These are phyloP conservation scores for Dipodomys spectabilis DNA, from an alignment of 2,113 vertebrate genomes.

Conservation along the genomic window DNA sequence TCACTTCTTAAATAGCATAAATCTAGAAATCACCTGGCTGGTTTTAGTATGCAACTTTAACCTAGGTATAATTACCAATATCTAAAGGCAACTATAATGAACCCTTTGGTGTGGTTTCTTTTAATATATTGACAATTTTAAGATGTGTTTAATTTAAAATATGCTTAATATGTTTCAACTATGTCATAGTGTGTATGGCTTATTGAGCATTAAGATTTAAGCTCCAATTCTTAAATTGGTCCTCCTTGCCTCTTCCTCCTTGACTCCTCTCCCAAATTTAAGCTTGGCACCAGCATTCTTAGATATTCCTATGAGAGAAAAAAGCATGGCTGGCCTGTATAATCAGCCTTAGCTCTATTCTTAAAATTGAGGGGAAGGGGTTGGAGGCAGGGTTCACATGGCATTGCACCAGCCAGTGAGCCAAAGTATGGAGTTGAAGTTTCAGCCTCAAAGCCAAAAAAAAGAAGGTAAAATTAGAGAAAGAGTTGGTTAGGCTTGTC, in stretches of 20 bases:
- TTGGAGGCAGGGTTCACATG: no score
- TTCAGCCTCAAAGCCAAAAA: no score
- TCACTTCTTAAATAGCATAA: neutral
- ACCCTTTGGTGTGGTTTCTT: conserved; percentile 47
- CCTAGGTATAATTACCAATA: neutral
- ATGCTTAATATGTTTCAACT: no score
- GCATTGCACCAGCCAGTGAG: no score
- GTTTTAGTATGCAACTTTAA: neutral
- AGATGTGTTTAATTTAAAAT: no score
- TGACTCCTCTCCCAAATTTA: neutral
- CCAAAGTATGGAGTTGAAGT: no score
- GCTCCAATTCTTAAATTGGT: neutral
- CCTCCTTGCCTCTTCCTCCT: neutral
- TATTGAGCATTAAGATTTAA: conserved; percentile 26
- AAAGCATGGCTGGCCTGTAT: neutral
- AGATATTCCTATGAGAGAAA: neutral
- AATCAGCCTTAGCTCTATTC: conserved; percentile 11
- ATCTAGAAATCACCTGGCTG: conserved; percentile 7
- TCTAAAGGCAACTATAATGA: neutral
- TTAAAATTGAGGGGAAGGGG: neutral
- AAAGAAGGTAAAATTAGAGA: neutral
- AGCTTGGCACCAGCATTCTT: neutral
- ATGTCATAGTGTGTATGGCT: neutral
- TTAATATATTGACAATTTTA: conserved; percentile 8
- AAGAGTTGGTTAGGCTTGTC: neutral